Evolutionary conservation across 2,888 invertebrate species (phyloP), one percentile per base, ranked within the genome.

Genomic region (Nycteola revayana): DNA sequence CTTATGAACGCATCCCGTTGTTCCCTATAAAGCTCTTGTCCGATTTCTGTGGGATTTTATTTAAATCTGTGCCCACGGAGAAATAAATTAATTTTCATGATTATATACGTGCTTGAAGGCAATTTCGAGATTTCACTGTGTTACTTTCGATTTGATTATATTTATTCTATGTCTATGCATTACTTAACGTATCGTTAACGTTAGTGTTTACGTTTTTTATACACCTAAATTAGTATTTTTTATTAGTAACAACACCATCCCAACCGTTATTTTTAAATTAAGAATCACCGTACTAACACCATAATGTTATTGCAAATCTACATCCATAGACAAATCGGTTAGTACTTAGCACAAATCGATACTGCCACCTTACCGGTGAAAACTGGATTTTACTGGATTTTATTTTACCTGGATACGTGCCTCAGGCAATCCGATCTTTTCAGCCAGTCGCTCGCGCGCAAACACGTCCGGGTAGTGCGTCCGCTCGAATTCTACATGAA

Each of bases 401-500:
- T 90, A 91, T 93, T 94, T 93, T 93, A 97, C 98, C 96, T 98
- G 98, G 93, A 98, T 98, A 93, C 98, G 94, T 91, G 98, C 98
- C 94, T 98, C 98, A 90, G 97, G 98, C 90, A 98, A 94, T 92
- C 96, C 96, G 90, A 98, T 98, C 93, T 97, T 97, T 90, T 95
- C 96, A 53, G 98, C 98, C 80, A 98, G 92, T 87, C 97, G 92
- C 87, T 98, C 98, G 69, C 98, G 91, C 58, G 98, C 97, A 89
- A 98, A 98, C 60, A 98, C 98, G 90, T 98, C 98, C 50, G 98
- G 98, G 87, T 98, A 98, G 90, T 98, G 98, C 66, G 98, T 98
- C 85, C 97, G 90, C 90, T 98, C 97, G 90, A 98, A 98, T 91
- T 98, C 98, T 98, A 91, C 48, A 41, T 40, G 53, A 54, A 51